Conservation (phyloP, 2,888 invertebrate species). For the Pyralis farinalis region DNA sequence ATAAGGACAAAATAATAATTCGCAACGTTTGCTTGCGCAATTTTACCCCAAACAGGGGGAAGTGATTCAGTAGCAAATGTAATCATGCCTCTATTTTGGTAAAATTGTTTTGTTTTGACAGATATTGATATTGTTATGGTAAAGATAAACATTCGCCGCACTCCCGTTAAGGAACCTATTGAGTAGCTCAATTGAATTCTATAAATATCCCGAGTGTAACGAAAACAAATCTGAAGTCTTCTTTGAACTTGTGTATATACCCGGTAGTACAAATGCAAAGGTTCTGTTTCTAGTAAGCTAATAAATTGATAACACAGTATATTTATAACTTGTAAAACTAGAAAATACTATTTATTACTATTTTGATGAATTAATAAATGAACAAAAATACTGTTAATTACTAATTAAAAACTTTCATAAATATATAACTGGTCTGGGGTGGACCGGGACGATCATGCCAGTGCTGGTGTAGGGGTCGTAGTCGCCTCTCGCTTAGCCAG, state of each 20-base stretch:
- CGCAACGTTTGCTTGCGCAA: slow-evolving; percentile 57
- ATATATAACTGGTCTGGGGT: too few species aligned
- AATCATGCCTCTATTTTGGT: slow-evolving; percentile 33
- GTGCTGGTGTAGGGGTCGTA: too few species aligned
- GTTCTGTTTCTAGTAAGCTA: neutral
- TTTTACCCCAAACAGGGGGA: slow-evolving; percentile 47
- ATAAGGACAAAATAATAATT: slow-evolving; percentile 50
- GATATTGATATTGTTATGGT: slow-evolving; percentile 28
- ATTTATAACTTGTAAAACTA: too few species aligned
- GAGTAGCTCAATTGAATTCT: slow-evolving; percentile 7
- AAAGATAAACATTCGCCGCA: slow-evolving; percentile 25
- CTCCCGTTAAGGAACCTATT: neutral
- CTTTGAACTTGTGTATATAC: neutral
- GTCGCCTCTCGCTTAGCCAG: too few species aligned
- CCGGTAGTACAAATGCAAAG: too few species aligned
- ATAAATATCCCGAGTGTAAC: slow-evolving; percentile 15
- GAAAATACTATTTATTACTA: too few species aligned
- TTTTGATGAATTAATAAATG: too few species aligned
- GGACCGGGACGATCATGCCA: too few species aligned
- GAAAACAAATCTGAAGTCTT: slow-evolving; percentile 1
- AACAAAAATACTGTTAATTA: too few species aligned
- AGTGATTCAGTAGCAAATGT: slow-evolving; percentile 42
- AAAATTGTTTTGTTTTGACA: slow-evolving; percentile 36
- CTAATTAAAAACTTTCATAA: too few species aligned
- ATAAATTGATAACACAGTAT: too few species aligned